Conservation (phyloP, 1,140 invertebrate genomes). For the Neotoxoptera formosana region DNA sequence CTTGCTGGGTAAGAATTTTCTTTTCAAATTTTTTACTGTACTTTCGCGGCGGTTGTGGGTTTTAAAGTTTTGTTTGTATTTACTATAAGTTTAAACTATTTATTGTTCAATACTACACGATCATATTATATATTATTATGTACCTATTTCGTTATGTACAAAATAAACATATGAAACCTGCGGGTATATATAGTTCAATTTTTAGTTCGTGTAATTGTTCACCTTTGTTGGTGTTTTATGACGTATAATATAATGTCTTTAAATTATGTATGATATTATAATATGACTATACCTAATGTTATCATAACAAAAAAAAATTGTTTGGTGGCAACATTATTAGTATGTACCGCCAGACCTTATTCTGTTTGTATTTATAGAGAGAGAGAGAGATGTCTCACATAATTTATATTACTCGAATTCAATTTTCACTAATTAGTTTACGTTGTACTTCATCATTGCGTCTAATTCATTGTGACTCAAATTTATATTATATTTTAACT, state of each 20-base stretch:
- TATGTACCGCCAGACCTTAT: neutral
- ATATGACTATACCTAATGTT: neutral
- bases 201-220: neutral
- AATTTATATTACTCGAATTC: neutral
- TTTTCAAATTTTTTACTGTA: neutral
- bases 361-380: neutral
- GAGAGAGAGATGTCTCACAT: neutral
- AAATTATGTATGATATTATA: neutral
- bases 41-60: neutral
- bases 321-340: neutral
- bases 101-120: neutral
- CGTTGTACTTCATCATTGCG: neutral
- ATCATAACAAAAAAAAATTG: neutral
- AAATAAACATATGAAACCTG: neutral
- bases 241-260: neutral
- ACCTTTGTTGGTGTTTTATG: neutral
- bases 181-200: neutral
- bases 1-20: neutral
- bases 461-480: neutral
- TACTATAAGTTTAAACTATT: neutral
- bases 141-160: neutral
- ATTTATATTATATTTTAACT: neutral
- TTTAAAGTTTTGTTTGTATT: neutral
- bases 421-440: neutral
- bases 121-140: neutral